Percentiles rank a stretch among this genome's conserved stretches.
phyloP scores from a whole-genome alignment of 2,797 vertebrate genomes.

The Ctenopoma kingsleyae region DNA sequence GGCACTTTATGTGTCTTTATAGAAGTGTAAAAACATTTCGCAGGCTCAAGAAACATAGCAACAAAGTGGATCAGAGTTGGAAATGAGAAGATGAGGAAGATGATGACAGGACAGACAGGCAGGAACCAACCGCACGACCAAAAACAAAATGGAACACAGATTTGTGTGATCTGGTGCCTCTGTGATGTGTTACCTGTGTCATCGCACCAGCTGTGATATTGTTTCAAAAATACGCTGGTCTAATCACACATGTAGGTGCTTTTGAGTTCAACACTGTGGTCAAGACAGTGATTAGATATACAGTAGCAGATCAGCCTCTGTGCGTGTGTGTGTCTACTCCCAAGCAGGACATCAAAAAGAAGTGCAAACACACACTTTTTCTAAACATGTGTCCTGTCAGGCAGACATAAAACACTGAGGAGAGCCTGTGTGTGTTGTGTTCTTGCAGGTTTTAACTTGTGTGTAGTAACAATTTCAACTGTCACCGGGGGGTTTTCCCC shows the following conservation, averaged over 20 bases:
- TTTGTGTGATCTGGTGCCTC: conserved; percentile 2
- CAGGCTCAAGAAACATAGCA: conserved; percentile 17
- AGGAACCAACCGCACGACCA: background rate
- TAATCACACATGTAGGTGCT: conserved; percentile 10
- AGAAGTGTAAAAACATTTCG: conserved; percentile 24
- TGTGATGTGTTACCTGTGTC: conserved; percentile 3
- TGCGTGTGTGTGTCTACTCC: conserved; percentile 27
- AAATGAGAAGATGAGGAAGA: conserved; percentile 6
- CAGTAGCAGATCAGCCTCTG: conserved; percentile 9
- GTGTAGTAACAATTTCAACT: conserved; percentile 37
- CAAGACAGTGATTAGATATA: conserved; percentile 48
- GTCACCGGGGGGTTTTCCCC: conserved; percentile 52
- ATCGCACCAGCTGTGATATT: background rate
- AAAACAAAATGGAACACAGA: conserved; percentile 3
- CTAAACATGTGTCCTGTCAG: conserved; percentile 50
- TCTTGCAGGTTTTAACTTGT: conserved; percentile 20
- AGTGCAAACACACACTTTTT: conserved; percentile 51
- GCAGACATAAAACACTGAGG: conserved; percentile 58
- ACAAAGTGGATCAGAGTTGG: conserved; percentile 1
- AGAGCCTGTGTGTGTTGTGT: conserved; percentile 26
- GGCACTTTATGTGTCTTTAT: background rate
- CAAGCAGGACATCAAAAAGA: conserved; percentile 68
- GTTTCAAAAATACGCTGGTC: background rate
- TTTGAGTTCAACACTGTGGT: conserved; percentile 30
- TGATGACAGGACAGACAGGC: conserved; percentile 27